Evolutionary conservation across 2,113 vertebrate genomes (phyloP), one percentile per base, ranked within the genome.

Genomic region (Pollimyrus isidori): DNA sequence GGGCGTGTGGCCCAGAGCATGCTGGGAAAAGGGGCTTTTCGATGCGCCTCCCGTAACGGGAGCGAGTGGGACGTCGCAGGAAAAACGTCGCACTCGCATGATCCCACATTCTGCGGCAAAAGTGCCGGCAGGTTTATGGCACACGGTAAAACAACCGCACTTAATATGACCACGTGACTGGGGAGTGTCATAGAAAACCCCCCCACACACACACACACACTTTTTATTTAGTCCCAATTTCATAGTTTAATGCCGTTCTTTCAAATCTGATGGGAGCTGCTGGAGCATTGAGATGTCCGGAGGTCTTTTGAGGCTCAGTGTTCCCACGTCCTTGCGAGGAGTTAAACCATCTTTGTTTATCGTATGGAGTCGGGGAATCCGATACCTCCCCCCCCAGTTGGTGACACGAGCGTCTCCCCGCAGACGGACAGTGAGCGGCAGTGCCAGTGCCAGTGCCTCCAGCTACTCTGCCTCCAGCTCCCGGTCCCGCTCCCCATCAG

Each of bases 381-480:
- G 7, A n/a, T n/a, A n/a, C 6, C 4, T 17, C 76, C 42, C 46
- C 46, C 46, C 6, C 45, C 3, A 9, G 2, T 21, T 48, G 17
- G 21, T 45, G 39, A 39, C 17, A 19, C 58, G 26, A 17, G 26
- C 56, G 5, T 26, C n/a, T 56, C 52, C 46, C 76, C 80, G 5
- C 93, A 99, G 98, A 95, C 93, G 96, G 90, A 97, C 97, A 0
- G 83, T 96, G 87, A 99, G 98, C 2, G 97, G 97, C 93, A 98
- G 98, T 89, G 93, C 95, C 93, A 98, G 98, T 89, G 93, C 95
- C 93, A 99, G 97, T 0, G 97, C 95, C 92, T 98, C 97, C 95
- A 99, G 98, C 95, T 99, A 95, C 91, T 96, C 97, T 0, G 98
- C 97, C 2, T 99, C 98, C 87, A 99, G 97, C 69, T 99, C 98